A percentile compares a stretch with the other conserved stretches of the same genome.
phyloP scores from a whole-genome alignment of 2,888 invertebrate species.

The Phorcus lineatus region DNA sequence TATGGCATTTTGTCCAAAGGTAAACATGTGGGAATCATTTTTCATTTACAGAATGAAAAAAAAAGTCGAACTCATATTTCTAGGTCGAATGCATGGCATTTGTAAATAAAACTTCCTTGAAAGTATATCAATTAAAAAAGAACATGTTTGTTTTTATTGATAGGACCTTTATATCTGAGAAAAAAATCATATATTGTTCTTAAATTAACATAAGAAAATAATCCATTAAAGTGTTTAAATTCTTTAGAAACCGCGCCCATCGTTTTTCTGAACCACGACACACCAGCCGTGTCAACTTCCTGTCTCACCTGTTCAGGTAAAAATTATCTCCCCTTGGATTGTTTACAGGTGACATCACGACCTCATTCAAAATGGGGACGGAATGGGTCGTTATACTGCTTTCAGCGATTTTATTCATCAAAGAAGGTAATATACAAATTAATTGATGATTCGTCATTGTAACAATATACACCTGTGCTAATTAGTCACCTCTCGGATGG shows the following conservation, averaged over 20 bases:
- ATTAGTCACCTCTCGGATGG: background rate
- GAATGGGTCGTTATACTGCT: background rate
- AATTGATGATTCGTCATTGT: background rate
- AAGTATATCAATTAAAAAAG: too few relatives aligned
- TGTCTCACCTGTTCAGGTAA: background rate
- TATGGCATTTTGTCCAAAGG: too few relatives aligned
- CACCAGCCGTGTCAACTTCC: constrained; percentile 19
- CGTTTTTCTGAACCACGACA: background rate
- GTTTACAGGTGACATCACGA: constrained; percentile 28
- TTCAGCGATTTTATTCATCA: background rate
- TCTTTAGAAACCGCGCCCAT: background rate
- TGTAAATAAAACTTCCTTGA: too few relatives aligned
- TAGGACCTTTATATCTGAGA: too few relatives aligned
- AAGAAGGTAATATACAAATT: constrained; percentile 5
- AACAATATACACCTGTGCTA: background rate
- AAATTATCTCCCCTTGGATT: constrained; percentile 25
- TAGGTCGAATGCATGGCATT: too few relatives aligned
- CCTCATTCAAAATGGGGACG: constrained; percentile 26
- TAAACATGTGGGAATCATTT: too few relatives aligned
- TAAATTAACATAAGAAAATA: too few relatives aligned
- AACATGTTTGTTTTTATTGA: too few relatives aligned
- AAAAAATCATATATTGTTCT: too few relatives aligned
- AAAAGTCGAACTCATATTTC: too few relatives aligned
- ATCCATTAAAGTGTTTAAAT: too few relatives aligned
- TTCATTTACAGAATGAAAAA: too few relatives aligned